Conservation (phyloP, 2,113 vertebrate genomes). For the Cyanocitta stelleri region DNA sequence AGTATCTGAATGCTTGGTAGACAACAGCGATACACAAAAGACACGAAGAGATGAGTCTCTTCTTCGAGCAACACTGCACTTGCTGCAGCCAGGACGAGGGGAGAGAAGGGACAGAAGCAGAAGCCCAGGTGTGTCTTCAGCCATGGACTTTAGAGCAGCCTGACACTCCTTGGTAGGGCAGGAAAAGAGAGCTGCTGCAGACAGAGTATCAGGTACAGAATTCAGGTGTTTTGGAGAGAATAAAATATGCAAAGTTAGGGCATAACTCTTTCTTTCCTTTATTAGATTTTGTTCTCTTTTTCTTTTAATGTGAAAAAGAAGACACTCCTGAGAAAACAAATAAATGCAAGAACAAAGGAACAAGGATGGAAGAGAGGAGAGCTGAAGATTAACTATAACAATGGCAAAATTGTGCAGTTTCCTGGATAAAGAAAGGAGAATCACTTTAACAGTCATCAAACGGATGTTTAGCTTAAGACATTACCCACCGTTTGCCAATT, state of each 20-base stretch:
- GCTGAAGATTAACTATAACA: slow-evolving; percentile 17
- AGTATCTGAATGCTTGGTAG: background rate
- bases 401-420: slow-evolving; percentile 9
- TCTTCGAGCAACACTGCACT: background rate
- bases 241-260: background rate
- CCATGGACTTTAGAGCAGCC: background rate
- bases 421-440: background rate
- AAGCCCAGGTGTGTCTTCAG: background rate
- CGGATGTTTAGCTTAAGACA: background rate
- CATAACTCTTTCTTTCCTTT: background rate
- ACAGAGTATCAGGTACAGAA: background rate
- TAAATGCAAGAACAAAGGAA: background rate
- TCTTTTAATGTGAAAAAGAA: background rate
- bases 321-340: background rate
- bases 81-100: background rate
- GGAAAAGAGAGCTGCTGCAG: background rate
- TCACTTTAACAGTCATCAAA: background rate
- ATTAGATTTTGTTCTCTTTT: background rate
- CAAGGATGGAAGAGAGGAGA: background rate
- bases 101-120: background rate
- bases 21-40: background rate
- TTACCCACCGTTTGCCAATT: background rate
- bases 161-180: background rate
- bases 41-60: background rate
- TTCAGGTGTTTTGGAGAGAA: background rate